Evolutionary conservation across 2,888 invertebrate genomes (phyloP).

Genomic region (Ischnura elegans): DNA sequence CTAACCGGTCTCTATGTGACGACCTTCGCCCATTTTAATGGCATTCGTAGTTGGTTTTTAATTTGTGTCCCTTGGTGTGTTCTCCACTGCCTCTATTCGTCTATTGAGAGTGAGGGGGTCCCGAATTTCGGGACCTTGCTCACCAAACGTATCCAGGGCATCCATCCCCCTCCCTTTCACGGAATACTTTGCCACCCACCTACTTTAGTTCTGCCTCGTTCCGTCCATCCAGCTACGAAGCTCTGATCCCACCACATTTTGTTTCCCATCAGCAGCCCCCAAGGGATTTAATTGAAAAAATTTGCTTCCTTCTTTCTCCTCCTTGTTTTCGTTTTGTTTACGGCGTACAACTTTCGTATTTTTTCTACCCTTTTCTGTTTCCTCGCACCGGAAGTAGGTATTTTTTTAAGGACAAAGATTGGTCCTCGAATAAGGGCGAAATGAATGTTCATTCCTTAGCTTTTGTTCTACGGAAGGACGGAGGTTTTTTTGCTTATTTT

Average conservation of each 20-base stretch:
- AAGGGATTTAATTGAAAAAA: slow-evolving; percentile 22
- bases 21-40: background rate
- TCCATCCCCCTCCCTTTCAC: background rate
- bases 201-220: background rate
- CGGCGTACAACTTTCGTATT: too few relatives aligned
- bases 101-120: background rate
- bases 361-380: background rate
- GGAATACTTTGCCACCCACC: background rate
- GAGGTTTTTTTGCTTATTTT: background rate
- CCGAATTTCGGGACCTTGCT: background rate
- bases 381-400: background rate
- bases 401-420: background rate
- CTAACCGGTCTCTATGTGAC: too few relatives aligned
- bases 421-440: background rate
- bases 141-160: background rate
- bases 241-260: background rate
- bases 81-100: background rate
- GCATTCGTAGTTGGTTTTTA: background rate
- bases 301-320: background rate
- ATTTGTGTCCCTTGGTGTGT: background rate
- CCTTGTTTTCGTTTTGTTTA: background rate
- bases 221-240: background rate
- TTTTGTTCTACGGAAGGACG: background rate
- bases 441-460: background rate
- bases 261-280: background rate